Conservation (phyloP, 2,888 invertebrate species). For the Leptogaster cylindrica region DNA sequence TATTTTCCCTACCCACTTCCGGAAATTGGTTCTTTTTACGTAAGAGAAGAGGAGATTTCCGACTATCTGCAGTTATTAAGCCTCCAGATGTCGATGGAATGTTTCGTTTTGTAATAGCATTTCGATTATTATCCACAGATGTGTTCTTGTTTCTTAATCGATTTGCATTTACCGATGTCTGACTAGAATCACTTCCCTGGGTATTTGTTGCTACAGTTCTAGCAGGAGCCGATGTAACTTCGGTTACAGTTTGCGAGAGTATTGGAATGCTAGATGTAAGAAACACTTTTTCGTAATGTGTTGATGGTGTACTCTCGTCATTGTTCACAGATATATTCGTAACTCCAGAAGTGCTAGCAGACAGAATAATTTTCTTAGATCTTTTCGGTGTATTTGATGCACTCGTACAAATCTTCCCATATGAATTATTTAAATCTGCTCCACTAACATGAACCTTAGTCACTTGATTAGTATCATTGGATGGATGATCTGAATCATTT, state of each 20-base stretch:
- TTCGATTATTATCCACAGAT: slow-evolving; percentile 3
- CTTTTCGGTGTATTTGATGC: slow-evolving; percentile 45
- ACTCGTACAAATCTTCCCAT: slow-evolving; percentile 47
- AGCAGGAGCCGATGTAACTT: not conserved
- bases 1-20: slow-evolving; percentile 40
- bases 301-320: slow-evolving; percentile 41
- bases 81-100: slow-evolving; percentile 11
- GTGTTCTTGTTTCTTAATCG: slow-evolving; percentile 17
- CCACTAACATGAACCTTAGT: slow-evolving; percentile 58
- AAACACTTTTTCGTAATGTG: slow-evolving; percentile 60
- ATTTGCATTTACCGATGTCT: slow-evolving; percentile 9
- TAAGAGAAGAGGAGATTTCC: slow-evolving; percentile 15
- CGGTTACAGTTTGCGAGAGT: not conserved
- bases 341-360: slow-evolving; percentile 57
- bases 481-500: slow-evolving; percentile 48
- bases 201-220: not conserved
- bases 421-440: slow-evolving; percentile 42
- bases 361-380: slow-evolving; percentile 58
- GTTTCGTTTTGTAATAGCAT: not conserved
- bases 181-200: slow-evolving; percentile 23
- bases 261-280: slow-evolving; percentile 53
- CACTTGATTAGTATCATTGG: slow-evolving; percentile 48
- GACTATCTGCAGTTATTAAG: not conserved
- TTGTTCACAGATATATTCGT: slow-evolving; percentile 59
- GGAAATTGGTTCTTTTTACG: slow-evolving; percentile 17